These are phyloP conservation scores for Umimayanthus kanabou DNA, from an alignment of 92 coral and sea anemone species.

Conservation along the genomic window DNA sequence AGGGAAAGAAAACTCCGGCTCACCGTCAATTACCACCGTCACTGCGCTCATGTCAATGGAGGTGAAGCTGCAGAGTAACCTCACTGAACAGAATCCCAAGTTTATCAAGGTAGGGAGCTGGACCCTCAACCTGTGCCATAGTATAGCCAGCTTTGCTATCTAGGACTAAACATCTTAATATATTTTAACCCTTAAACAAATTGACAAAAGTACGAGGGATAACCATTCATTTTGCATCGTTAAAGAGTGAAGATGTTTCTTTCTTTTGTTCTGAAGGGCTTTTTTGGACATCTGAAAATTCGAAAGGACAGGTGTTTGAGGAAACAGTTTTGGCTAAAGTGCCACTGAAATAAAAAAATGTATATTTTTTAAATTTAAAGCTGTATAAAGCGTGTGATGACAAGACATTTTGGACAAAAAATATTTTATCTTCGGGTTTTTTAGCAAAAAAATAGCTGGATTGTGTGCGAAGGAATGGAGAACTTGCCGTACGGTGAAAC, in stretches of 20 bases:
- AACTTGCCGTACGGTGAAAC: neutral
- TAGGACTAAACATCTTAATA: no score
- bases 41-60: constrained; percentile 96
- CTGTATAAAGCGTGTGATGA: no score
- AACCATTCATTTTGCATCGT: no score
- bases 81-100: constrained; percentile 93
- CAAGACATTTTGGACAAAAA: no score
- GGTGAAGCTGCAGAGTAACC: constrained; percentile 88
- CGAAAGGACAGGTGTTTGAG: neutral
- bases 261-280: no score
- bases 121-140: neutral
- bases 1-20: constrained; percentile 64
- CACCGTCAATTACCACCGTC: constrained; percentile 75
- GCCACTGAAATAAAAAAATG: neutral
- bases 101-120: constrained; percentile 78
- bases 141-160: neutral
- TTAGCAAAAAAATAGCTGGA: neutral
- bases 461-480: no score
- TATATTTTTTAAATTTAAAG: no score
- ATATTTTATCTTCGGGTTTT: neutral
- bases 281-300: neutral
- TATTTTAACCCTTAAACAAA: no score
- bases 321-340: neutral
- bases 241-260: no score
- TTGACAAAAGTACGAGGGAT: no score